phyloP scores from a whole-genome alignment of 1,140 invertebrate species.

The Pectinophora gossypiella region DNA sequence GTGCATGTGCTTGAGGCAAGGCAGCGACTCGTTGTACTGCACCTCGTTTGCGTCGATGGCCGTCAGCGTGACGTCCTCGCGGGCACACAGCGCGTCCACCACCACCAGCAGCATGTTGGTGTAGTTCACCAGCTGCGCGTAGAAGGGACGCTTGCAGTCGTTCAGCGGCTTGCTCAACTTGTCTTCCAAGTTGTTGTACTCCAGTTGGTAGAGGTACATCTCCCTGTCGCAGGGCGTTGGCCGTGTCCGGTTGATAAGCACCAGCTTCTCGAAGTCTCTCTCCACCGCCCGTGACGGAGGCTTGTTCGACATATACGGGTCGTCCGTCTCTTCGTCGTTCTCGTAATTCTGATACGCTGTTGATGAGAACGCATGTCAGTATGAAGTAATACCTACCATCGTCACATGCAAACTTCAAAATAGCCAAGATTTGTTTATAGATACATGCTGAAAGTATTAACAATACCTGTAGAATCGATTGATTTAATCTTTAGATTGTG shows the following conservation, averaged over 20 bases:
- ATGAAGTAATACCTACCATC: neutral
- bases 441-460: too few species aligned
- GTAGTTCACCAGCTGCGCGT: constrained; percentile 86
- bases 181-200: constrained; percentile 56
- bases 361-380: too few species aligned
- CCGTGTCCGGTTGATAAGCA: constrained; percentile 85
- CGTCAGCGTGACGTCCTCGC: constrained; percentile 60
- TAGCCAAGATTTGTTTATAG: too few species aligned
- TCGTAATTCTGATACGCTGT: constrained; percentile 65
- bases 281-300: constrained; percentile 70
- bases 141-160: constrained; percentile 80
- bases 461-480: too few species aligned
- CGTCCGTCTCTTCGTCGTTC: constrained; percentile 64
- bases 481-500: too few species aligned
- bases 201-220: constrained; percentile 65
- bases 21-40: constrained; percentile 78
- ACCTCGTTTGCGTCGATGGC: constrained; percentile 79
- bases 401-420: constrained; percentile 23
- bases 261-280: constrained; percentile 75
- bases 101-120: constrained; percentile 92
- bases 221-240: constrained; percentile 88
- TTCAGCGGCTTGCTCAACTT: constrained; percentile 54
- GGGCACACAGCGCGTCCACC: constrained; percentile 81
- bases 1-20: constrained; percentile 79
- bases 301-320: constrained; percentile 46